Percentiles rank a stretch among this genome's conserved stretches.
Conservation (phyloP, 1,140 invertebrate genomes). For the Bombus superbus region DNA sequence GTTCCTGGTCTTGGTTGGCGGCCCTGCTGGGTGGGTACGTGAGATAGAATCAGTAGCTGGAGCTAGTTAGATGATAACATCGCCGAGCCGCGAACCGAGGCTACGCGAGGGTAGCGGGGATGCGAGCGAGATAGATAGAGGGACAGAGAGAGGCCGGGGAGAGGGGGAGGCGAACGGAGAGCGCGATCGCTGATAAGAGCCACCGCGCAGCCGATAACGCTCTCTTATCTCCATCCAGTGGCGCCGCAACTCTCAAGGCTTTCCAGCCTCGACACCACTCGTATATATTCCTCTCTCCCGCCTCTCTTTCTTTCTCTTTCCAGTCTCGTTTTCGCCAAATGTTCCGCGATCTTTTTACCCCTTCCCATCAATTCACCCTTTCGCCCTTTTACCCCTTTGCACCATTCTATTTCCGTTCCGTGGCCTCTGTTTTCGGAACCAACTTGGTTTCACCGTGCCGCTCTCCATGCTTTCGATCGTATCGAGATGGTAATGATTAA, state of each 20-base stretch:
- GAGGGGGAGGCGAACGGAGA: conserved; percentile 61
- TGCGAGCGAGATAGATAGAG: conserved; percentile 48
- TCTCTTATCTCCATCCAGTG: conserved; percentile 82
- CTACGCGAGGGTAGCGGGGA: conserved; percentile 62
- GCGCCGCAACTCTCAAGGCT: conserved; percentile 82
- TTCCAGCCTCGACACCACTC: conserved; percentile 64
- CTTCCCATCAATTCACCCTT: background rate
- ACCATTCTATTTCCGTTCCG: conserved; percentile 25
- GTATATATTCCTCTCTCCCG: conserved; percentile 41
- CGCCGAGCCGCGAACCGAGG: conserved; percentile 79
- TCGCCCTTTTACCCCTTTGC: background rate
- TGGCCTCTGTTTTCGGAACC: background rate
- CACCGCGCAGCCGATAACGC: conserved; percentile 80
- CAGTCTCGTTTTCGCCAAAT: conserved; percentile 55
- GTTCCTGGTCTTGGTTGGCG: conserved; percentile 77
- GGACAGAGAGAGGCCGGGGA: conserved; percentile 42
- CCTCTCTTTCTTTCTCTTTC: background rate
- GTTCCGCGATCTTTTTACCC: conserved; percentile 44
- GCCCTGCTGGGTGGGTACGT: conserved; percentile 79
- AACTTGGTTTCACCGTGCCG: background rate
- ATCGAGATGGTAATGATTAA: background rate
- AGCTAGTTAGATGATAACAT: conserved; percentile 83
- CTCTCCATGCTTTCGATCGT: background rate
- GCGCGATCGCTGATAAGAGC: conserved; percentile 81
- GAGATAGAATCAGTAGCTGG: conserved; percentile 83